phyloP scores from a whole-genome alignment of 2,113 vertebrate genomes.

The Archocentrus centrarchus region DNA sequence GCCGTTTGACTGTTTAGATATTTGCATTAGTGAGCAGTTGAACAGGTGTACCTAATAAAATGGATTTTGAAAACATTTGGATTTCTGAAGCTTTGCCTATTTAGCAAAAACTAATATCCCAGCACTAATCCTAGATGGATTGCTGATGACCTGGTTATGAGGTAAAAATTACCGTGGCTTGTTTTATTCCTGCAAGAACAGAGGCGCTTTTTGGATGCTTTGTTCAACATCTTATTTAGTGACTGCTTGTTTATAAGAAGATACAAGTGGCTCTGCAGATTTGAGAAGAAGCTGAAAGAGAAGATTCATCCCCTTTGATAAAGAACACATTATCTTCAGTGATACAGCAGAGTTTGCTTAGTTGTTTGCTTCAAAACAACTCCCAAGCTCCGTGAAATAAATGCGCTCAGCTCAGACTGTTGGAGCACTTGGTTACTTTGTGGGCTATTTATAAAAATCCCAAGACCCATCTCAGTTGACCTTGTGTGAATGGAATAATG shows the following conservation, averaged over 20 bases:
- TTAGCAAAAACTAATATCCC: not conserved
- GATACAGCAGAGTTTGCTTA: not conserved
- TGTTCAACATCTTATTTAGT: not conserved
- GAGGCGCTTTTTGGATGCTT: not conserved
- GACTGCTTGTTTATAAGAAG: not conserved
- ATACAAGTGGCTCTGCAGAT: not conserved
- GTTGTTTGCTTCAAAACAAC: constrained; percentile 16
- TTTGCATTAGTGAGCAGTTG: not conserved
- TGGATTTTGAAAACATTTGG: not conserved
- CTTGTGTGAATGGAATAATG: constrained; percentile 25
- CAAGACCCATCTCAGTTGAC: constrained; percentile 16
- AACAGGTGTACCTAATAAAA: not conserved
- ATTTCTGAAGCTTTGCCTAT: not conserved
- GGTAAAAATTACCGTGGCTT: not conserved
- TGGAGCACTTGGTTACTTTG: constrained; percentile 14
- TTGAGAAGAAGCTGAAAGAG: not conserved
- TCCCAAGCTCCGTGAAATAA: constrained; percentile 10
- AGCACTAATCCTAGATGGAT: not conserved
- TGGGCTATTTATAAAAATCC: constrained; percentile 45
- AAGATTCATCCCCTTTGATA: constrained; percentile 15
- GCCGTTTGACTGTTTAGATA: too few relatives aligned
- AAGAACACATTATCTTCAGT: not conserved
- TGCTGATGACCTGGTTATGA: not conserved
- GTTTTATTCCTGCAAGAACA: not conserved
- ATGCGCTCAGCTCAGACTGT: constrained; percentile 15